Base-by-base conservation (phyloP, 2,113 vertebrate genomes). In the Ginglymostoma cirratum region DNA sequence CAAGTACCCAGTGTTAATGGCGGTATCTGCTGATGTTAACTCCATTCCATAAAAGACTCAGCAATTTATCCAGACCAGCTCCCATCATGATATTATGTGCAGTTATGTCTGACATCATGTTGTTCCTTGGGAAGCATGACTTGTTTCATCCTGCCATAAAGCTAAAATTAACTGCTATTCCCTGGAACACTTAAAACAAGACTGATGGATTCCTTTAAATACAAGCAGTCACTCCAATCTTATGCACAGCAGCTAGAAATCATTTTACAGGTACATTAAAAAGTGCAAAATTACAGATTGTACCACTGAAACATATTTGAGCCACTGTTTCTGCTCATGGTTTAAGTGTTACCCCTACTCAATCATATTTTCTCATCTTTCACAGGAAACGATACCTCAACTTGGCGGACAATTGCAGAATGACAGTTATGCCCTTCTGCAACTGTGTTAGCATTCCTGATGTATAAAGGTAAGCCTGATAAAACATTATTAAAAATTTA, bases 221-320 rank as follows among this genome's bases (percentile, higher is more conserved):
- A 19, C 80, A 83, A 76, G 38, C 38, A 83, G 80, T 45, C 17
- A 21, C 80, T 4, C 80, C 38, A 83, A 83, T 92, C 55, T 94
- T 23, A 42, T 27, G 67, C 7, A 14, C 27, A 72, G 24, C 34
- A 24, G 21, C 38, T 48, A 45, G 15, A 30, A 94, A 70, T 45
- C 38, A 94, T 94, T 70, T 70, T 94, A 94, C 38, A 94, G 92
- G 24, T 30, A 45, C 65, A 70, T 55, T 92, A 94, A 38, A 12
- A 42, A 66, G 21, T 0, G 14, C 48, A 92, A n/a, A 48, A 38
- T 4, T 89, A 45, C 85, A 24, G 23, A 17, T 30, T 61, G 67
- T 69, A 15, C 65, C 23, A 48, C 4, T 45, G 65, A 45, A 93
- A 94, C 67, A 70, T 27, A 70, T 94, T 42, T 38, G 27, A 69